Evolutionary conservation across 2,797 vertebrate genomes (phyloP).

Genomic region (Gymnocypris eckloni): DNA sequence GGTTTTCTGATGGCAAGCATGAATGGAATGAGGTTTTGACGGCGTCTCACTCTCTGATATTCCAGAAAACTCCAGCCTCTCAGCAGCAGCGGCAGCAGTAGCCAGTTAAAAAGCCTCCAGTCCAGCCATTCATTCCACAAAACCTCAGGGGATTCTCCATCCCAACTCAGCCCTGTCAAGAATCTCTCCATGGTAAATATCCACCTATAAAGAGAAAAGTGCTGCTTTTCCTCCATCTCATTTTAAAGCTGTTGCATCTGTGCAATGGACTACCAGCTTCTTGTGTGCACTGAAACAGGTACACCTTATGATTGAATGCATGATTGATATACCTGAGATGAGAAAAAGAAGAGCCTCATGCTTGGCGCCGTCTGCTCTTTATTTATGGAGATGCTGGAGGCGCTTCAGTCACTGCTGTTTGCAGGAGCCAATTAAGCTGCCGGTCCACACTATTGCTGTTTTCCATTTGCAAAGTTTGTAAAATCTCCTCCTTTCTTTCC

Average conservation of each 20-base stretch:
- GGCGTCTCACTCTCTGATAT: constrained; percentile 61
- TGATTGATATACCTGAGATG: constrained; percentile 34
- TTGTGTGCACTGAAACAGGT: not conserved
- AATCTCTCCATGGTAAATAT: constrained; percentile 78
- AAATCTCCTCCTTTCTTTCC: constrained; percentile 27
- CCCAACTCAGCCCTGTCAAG: constrained; percentile 81
- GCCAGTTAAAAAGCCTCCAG: constrained; percentile 76
- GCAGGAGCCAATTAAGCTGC: constrained; percentile 48
- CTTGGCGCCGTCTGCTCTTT: constrained; percentile 61
- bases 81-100: constrained; percentile 69
- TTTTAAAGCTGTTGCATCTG: not conserved
- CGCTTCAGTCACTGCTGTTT: constrained; percentile 36
- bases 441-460: constrained; percentile 27
- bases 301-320: constrained; percentile 7
- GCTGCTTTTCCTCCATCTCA: constrained; percentile 6
- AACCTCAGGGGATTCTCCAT: constrained; percentile 78
- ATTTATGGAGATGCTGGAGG: constrained; percentile 52
- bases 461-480: constrained; percentile 23
- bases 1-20: constrained; percentile 44
- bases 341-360: constrained; percentile 17
- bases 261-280: not conserved
- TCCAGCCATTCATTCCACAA: constrained; percentile 76
- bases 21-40: constrained; percentile 60
- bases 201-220: constrained; percentile 57
- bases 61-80: constrained; percentile 80